Conservation (phyloP, 2,797 vertebrate species). For the Hirundo rustica region DNA sequence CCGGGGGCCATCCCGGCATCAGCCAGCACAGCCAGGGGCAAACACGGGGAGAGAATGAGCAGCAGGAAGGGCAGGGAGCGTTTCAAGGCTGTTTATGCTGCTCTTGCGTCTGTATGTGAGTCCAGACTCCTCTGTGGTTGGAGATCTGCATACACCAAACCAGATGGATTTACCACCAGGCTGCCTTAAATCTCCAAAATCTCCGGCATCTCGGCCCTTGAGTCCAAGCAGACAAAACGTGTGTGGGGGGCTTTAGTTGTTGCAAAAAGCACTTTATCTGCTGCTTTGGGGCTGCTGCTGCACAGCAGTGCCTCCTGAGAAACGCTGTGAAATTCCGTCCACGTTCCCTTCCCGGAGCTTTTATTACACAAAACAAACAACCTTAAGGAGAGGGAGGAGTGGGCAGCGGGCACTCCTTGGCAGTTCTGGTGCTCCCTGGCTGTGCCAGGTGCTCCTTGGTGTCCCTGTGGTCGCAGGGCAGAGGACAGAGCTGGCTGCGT, state of each 20-base stretch:
- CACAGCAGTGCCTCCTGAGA: background rate
- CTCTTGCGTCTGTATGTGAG: background rate
- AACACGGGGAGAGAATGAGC: background rate
- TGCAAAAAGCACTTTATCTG: background rate
- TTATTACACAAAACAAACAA: background rate
- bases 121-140: background rate
- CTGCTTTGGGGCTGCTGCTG: background rate
- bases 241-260: background rate
- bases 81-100: background rate
- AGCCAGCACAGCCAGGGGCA: background rate
- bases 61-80: accelerated
- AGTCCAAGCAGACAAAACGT: background rate
- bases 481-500: background rate
- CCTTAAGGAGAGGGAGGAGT: background rate
- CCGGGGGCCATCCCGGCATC: accelerated
- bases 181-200: background rate
- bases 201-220: background rate
- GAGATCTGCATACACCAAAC: background rate
- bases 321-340: background rate
- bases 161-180: conserved; percentile 19
- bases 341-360: background rate
- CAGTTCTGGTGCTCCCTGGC: background rate
- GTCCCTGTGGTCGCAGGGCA: background rate
- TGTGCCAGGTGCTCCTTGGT: background rate
- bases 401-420: background rate